phyloP scores from a whole-genome alignment of 2,113 vertebrate genomes.

The Macaca fascicularis region T2T-MFA8v1.1 NC_088375.1:180310501-180311000 shows the following conservation, averaged over 20 bases:
- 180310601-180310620: background rate
- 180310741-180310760: background rate
- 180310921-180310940: background rate
- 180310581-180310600: background rate
- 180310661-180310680: background rate
- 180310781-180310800: background rate
- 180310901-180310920: background rate
- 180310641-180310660: background rate
- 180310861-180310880: background rate
- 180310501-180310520: background rate
- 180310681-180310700: background rate
- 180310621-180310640: background rate
- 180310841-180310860: background rate
- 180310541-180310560: background rate
- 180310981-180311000: background rate
- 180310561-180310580: background rate
- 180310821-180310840: background rate
- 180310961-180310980: background rate
- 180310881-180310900: background rate
- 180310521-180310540: background rate
- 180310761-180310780: background rate
- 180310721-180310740: too few species aligned
- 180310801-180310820: accelerated
- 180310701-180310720: background rate
- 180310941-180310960: background rate